Evolutionary conservation across 2,888 invertebrate species (phyloP).

Genomic region (Lithophane semibrunnea): DNA sequence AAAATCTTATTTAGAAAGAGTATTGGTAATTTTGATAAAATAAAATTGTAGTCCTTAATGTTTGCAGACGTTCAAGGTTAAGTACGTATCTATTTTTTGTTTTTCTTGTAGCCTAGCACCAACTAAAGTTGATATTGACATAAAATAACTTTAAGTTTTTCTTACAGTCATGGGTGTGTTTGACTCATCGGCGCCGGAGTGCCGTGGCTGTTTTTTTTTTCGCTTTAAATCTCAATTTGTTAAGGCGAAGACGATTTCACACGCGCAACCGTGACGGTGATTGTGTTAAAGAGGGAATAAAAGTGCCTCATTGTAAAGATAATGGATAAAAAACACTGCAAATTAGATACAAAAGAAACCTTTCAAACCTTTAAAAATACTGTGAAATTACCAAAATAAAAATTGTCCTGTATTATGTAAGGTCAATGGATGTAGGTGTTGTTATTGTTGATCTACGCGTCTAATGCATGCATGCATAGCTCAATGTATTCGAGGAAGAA

Average conservation of each 20-base stretch:
- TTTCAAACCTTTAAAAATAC: background rate
- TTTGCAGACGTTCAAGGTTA: background rate
- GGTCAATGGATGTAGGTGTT: background rate
- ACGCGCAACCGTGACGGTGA: background rate
- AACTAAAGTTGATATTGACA: background rate
- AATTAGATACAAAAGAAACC: background rate
- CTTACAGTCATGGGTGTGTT: background rate
- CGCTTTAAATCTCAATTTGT: slow-evolving; percentile 23
- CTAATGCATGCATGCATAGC: slow-evolving; percentile 1
- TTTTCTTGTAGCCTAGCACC: background rate
- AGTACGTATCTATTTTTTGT: too few species aligned
- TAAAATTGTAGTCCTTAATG: background rate
- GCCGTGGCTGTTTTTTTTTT: slow-evolving; percentile 12
- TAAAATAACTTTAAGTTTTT: background rate
- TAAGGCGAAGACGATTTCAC: slow-evolving; percentile 36
- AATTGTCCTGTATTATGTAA: background rate
- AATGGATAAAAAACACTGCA: background rate
- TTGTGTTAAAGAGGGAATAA: background rate
- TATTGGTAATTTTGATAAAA: background rate
- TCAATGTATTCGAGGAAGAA: slow-evolving; percentile 35
- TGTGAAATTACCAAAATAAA: background rate
- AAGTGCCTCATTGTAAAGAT: background rate
- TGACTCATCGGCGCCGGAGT: slow-evolving; percentile 39
- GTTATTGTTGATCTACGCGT: background rate
- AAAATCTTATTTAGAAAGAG: background rate